phyloP scores from a whole-genome alignment of 2,888 invertebrate species.

The Sisyra nigra region DNA sequence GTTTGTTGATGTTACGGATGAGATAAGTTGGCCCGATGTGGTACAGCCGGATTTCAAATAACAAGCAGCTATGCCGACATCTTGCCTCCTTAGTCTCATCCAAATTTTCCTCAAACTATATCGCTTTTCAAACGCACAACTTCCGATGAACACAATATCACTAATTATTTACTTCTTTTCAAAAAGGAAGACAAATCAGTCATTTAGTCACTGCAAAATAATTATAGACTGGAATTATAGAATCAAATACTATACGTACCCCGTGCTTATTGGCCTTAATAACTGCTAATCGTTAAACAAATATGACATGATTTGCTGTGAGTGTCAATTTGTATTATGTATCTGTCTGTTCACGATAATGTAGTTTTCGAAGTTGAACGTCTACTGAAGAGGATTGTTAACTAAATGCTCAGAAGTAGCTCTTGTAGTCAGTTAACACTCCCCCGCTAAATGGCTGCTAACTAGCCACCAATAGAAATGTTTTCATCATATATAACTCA shows the following conservation, averaged over 20 bases:
- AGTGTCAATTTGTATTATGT: background rate
- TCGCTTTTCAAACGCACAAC: background rate
- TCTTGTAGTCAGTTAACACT: slow-evolving; percentile 6
- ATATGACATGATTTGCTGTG: background rate
- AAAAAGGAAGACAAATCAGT: background rate
- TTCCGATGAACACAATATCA: background rate
- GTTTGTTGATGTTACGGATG: slow-evolving; percentile 21
- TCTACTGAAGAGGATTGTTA: slow-evolving; percentile 2
- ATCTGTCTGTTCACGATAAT: background rate
- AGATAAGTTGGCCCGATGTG: slow-evolving; percentile 66
- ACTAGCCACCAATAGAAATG: slow-evolving; percentile 2
- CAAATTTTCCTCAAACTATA: too few relatives aligned
- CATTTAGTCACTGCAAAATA: background rate
- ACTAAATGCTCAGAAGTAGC: slow-evolving; percentile 1
- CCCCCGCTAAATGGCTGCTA: slow-evolving; percentile 7
- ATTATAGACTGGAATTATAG: background rate
- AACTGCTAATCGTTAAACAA: background rate
- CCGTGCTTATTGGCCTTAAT: too few relatives aligned
- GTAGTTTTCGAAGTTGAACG: background rate
- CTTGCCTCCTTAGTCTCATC: slow-evolving; percentile 54
- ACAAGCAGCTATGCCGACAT: slow-evolving; percentile 77
- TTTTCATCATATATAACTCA: too few relatives aligned
- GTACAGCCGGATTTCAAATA: slow-evolving; percentile 58
- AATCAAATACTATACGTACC: background rate
- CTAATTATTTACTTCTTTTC: background rate